phyloP scores from a whole-genome alignment of 1,140 invertebrate genomes.

The Papilio machaon region DNA sequence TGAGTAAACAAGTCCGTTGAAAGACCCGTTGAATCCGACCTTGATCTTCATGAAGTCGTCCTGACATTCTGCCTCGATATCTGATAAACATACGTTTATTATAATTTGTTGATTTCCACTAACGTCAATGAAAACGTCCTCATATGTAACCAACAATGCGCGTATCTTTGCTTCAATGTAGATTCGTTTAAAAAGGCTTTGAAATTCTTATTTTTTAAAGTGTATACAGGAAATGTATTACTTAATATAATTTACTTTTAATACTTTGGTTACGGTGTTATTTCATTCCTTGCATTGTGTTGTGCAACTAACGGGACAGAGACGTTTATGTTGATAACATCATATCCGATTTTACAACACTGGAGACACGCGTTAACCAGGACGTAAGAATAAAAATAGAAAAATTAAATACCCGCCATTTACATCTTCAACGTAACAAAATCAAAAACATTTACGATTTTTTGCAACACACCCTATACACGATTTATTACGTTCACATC shows the following conservation, averaged over 20 bases:
- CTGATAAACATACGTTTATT: conserved; percentile 78
- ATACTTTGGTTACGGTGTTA: background rate
- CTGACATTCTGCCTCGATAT: conserved; percentile 97
- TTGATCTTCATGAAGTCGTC: conserved; percentile 98
- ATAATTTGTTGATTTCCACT: background rate
- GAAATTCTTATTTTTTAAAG: too few species aligned
- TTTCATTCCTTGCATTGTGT: conserved; percentile 18
- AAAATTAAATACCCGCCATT: background rate
- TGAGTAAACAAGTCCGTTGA: conserved; percentile 93
- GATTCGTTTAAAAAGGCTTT: too few species aligned
- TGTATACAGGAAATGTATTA: too few species aligned
- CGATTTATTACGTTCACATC: too few species aligned
- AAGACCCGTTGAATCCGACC: conserved; percentile 95
- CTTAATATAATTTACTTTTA: background rate
- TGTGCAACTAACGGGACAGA: conserved; percentile 48
- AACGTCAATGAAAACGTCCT: too few species aligned
- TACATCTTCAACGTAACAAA: background rate
- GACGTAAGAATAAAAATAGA: conserved; percentile 5
- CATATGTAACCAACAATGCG: too few species aligned
- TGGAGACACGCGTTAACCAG: conserved; percentile 29
- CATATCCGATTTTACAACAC: conserved; percentile 54
- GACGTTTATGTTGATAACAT: conserved; percentile 52
- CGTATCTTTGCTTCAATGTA: too few species aligned
- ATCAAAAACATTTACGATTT: too few species aligned
- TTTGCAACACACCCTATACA: too few species aligned